These are phyloP conservation scores for Lordiphosa collinella DNA, from an alignment of 1,140 invertebrate genomes.

Conservation along the genomic window DNA sequence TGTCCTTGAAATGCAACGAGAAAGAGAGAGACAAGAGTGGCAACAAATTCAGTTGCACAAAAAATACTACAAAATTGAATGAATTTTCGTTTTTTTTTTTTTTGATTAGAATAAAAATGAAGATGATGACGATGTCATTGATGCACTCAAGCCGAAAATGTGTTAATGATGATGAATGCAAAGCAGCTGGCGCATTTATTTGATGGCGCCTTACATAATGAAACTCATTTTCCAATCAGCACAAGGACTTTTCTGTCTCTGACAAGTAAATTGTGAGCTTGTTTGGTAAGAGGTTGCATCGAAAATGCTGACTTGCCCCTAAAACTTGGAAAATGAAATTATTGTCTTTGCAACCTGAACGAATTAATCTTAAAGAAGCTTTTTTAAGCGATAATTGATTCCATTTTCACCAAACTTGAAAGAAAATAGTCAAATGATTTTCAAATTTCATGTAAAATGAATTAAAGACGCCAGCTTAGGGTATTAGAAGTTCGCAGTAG, in stretches of 20 bases:
- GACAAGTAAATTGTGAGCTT: background rate
- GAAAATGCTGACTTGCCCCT: too few species aligned
- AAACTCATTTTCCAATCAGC: constrained; percentile 56
- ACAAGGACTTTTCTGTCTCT: constrained; percentile 41
- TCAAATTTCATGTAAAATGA: too few species aligned
- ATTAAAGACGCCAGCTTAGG: too few species aligned
- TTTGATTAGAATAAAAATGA: constrained; percentile 32
- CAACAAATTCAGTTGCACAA: constrained; percentile 4
- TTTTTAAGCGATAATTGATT: too few species aligned
- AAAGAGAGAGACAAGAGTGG: constrained; percentile 17
- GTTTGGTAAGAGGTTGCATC: too few species aligned
- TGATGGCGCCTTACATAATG: constrained; percentile 18
- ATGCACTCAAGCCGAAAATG: constrained; percentile 71
- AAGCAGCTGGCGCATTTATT: constrained; percentile 46
- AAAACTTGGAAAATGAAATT: too few species aligned
- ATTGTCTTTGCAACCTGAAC: too few species aligned
- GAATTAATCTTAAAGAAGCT: too few species aligned
- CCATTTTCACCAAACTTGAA: too few species aligned
- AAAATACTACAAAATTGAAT: background rate
- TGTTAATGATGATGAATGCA: constrained; percentile 71
- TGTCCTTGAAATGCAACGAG: constrained; percentile 42
- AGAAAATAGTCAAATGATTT: too few species aligned
- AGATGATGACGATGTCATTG: constrained; percentile 21
- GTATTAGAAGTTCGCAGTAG: too few species aligned
- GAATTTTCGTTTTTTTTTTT: background rate